Conservation (phyloP, 2,797 vertebrate genomes). For the Pipistrellus nathusii region DNA sequence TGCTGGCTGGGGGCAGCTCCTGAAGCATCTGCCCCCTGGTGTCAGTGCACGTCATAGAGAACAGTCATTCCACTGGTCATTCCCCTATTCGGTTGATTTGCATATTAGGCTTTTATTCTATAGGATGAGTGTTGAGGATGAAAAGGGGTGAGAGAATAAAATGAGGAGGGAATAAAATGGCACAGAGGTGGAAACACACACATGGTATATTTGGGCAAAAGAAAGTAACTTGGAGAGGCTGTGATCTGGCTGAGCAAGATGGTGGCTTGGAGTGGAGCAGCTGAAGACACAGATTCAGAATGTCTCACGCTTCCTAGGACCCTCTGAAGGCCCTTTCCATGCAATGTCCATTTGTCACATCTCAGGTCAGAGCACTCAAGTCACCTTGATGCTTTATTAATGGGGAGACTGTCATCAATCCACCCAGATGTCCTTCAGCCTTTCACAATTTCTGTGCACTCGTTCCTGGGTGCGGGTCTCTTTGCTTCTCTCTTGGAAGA, state of each 20-base stretch:
- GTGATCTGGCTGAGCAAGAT: background rate
- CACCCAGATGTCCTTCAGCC: background rate
- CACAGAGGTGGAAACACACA: background rate
- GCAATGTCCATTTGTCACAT: background rate
- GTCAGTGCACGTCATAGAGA: no score
- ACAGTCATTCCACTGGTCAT: rapidly evolving
- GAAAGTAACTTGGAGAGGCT: background rate
- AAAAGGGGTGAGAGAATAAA: background rate
- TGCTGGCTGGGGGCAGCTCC: no score
- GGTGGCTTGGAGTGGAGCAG: rapidly evolving
- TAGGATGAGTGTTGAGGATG: no score
- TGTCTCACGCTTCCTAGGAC: background rate
- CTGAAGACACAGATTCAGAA: rapidly evolving
- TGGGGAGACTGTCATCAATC: background rate
- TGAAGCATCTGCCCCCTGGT: no score
- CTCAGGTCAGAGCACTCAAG: background rate
- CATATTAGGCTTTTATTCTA: no score
- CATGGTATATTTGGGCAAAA: background rate
- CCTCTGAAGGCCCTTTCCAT: background rate
- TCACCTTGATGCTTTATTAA: background rate
- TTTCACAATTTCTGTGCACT: background rate
- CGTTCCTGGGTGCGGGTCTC: rapidly evolving
- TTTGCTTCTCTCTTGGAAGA: background rate
- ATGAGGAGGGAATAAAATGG: background rate
- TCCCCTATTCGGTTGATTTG: no score